These are phyloP conservation scores for Stenichneumon culpator DNA, from an alignment of 2,888 invertebrate genomes.

Conservation along the genomic window DNA sequence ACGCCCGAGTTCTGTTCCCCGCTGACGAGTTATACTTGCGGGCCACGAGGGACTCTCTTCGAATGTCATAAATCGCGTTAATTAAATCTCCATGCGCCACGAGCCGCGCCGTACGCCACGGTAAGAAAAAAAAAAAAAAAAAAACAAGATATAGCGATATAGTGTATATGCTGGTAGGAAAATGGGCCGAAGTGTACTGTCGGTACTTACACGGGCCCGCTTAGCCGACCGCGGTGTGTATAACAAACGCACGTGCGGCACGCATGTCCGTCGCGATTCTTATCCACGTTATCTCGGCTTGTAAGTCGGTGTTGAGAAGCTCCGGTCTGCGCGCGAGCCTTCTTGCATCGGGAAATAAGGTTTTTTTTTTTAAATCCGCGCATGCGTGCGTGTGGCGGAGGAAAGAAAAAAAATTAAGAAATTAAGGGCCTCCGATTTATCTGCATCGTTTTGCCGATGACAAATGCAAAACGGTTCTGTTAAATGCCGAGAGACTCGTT, in stretches of 20 bases:
- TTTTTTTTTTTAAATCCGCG: neutral
- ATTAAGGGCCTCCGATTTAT: neutral
- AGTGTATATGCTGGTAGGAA: conserved; percentile 3
- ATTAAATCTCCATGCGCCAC: conserved; percentile 77
- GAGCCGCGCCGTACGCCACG: conserved; percentile 28
- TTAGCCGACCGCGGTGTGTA: conserved; percentile 44
- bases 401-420: conserved; percentile 22
- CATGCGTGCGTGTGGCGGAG: neutral
- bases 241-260: conserved; percentile 82
- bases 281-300: conserved; percentile 81
- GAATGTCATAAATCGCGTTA: conserved; percentile 78
- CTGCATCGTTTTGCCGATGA: conserved; percentile 49
- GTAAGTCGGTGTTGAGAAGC: conserved; percentile 80
- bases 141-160: neutral
- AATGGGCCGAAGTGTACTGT: conserved; percentile 23
- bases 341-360: conserved; percentile 31
- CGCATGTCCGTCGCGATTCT: conserved; percentile 80
- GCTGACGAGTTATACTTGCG: conserved; percentile 65
- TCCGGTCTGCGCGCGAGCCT: conserved; percentile 70
- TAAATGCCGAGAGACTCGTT: conserved; percentile 37
- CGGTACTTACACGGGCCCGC: conserved; percentile 38
- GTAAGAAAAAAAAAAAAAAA: neutral
- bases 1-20: conserved; percentile 45
- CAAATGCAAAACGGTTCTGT: conserved; percentile 47
- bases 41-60: conserved; percentile 56